Evolutionary conservation across 2,797 vertebrate genomes (phyloP).

Genomic region (Capromys pilorides): DNA sequence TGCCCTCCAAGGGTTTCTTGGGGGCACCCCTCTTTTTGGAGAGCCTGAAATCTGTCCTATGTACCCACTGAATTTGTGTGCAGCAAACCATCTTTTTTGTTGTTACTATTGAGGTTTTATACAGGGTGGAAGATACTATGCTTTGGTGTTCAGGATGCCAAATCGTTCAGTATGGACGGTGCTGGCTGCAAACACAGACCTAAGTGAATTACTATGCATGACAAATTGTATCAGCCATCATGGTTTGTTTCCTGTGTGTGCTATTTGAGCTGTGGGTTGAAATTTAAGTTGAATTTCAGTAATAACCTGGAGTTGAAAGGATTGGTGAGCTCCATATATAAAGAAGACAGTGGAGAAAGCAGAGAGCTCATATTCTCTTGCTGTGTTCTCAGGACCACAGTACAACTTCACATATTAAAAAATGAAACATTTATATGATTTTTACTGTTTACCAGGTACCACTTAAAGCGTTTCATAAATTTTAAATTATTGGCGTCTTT

Average conservation of each 20-base stretch:
- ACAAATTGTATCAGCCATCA: neutral
- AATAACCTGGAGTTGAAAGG: neutral
- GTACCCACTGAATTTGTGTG: fast-evolving
- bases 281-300: neutral
- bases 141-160: neutral
- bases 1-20: neutral
- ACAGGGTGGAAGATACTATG: neutral
- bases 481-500: neutral
- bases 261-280: neutral
- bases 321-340: neutral
- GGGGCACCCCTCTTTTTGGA: neutral
- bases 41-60: neutral
- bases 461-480: neutral
- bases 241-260: neutral
- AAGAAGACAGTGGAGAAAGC: neutral
- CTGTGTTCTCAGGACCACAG: neutral
- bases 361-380: neutral
- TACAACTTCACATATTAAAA: neutral
- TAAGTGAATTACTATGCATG: neutral
- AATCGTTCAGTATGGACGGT: neutral
- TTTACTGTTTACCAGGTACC: neutral
- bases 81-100: neutral
- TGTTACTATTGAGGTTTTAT: neutral
- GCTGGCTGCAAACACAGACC: neutral
- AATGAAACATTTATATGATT: neutral